Base-by-base conservation (phyloP, 2,113 vertebrate genomes). In the zebrafish (Danio rerio) region DNA sequence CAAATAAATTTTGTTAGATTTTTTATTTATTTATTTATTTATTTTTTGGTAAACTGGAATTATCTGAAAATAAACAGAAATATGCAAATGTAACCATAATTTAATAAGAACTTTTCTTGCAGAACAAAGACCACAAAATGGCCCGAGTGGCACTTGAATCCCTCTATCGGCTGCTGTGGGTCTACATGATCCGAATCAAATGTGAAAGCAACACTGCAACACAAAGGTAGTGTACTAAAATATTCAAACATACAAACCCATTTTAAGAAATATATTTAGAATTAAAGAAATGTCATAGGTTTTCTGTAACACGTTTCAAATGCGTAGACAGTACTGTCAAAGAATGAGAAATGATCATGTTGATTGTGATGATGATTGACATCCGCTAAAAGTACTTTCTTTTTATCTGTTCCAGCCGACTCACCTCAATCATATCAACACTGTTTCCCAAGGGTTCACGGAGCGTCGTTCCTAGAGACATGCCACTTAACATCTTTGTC, bases 41-140 rank as follows among this genome's bases (percentile, higher is more conserved):
- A n/a, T n/a, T n/a, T n/a, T 31, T 31, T 31, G 31, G 31, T 3
- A 31, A 31, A 31, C 31, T 69, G n/a, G 9, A 68, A 68, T 68
- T 68, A 20, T n/a, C 47, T 2, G 43, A 47, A 47, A 68, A 18
- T 68, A 47, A 18, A 7, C 42, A 68, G 15, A 45, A 45, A 20
- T 9, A 15, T 72, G 13, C 50, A n/a, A 9, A 53, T 2, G 16
- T 45, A 42, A 45, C 10, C 65, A 45, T 68, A 68, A 47, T 68
- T 47, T 66, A 31, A 58, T 20, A 40, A 42, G 8, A 66, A 49
- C 56, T 40, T 85, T 0, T 94, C 81, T 90, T 40, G 16, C 89
- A 99, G 98, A 99, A 98, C 89, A 99, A 96, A 90, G 98, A 99
- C 87, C 97, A 96, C 31, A 99, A 99, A 94, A 99, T 99, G 98